Percentiles rank a stretch among this genome's conserved stretches.
These are phyloP conservation scores for Heliocidaris erythrogramma DNA, from an alignment of 35 echinoderm and acorn worm species.

Conservation along the genomic window DNA sequence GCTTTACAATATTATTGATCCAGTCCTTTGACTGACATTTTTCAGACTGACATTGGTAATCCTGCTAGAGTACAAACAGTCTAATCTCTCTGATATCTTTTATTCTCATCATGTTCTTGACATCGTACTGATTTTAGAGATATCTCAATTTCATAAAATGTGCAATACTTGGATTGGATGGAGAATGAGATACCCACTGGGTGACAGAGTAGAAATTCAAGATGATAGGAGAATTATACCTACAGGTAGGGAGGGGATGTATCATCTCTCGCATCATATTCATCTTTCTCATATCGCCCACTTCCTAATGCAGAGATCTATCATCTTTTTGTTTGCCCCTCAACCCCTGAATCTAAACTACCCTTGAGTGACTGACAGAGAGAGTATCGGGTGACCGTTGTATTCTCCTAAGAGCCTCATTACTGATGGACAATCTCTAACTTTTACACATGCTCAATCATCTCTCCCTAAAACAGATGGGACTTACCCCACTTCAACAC, in stretches of 20 bases:
- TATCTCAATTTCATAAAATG: not conserved
- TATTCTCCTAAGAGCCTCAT: not conserved
- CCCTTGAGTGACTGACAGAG: not conserved
- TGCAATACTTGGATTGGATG: not conserved
- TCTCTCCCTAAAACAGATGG: not conserved
- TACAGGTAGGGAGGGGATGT: not conserved
- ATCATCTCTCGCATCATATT: not conserved
- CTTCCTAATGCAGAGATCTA: not conserved
- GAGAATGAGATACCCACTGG: not conserved
- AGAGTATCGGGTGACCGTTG: not conserved
- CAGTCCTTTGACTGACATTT: not conserved
- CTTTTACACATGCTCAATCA: conserved; percentile 12
- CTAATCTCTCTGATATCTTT: not conserved
- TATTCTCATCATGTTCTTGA: not conserved
- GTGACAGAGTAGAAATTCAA: not conserved
- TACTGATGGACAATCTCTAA: conserved; percentile 1
- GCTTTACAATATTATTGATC: not conserved
- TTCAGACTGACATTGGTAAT: not conserved
- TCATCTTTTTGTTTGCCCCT: conserved; percentile 10
- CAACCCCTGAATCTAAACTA: not conserved
- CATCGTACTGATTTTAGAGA: not conserved
- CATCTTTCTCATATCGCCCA: not conserved
- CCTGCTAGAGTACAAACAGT: not conserved
- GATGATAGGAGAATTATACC: not conserved
- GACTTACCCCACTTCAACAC: not conserved